phyloP scores from a whole-genome alignment of 2,113 vertebrate species.

The Onychostruthus taczanowskii region DNA sequence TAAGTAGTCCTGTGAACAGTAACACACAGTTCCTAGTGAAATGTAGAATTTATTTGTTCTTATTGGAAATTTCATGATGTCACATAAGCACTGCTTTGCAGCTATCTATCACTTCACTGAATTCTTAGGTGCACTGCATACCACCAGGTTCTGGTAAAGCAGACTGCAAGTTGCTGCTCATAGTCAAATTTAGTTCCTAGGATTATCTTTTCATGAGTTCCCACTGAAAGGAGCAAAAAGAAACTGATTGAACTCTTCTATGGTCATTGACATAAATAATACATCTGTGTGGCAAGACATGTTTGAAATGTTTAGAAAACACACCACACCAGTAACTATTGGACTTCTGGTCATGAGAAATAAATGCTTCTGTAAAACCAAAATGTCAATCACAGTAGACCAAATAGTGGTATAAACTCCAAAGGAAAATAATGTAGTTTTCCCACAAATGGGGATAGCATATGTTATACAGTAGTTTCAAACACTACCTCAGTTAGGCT shows the following conservation, averaged over 20 bases:
- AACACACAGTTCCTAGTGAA: slow-evolving; percentile 15
- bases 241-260: background rate
- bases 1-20: slow-evolving; percentile 62
- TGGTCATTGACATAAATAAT: slow-evolving; percentile 18
- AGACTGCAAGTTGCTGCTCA: slow-evolving; percentile 50
- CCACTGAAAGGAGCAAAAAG: slow-evolving; percentile 29
- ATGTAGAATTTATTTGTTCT: background rate
- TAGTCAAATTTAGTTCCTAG: slow-evolving; percentile 12
- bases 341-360: slow-evolving; percentile 40
- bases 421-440: slow-evolving; percentile 72
- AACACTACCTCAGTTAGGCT: slow-evolving; percentile 80
- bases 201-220: slow-evolving; percentile 18
- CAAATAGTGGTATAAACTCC: slow-evolving; percentile 76
- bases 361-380: slow-evolving; percentile 70
- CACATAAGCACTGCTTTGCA: slow-evolving; percentile 48
- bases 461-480: slow-evolving; percentile 71
- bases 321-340: slow-evolving; percentile 37
- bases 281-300: background rate
- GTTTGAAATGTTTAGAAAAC: slow-evolving; percentile 49
- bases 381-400: slow-evolving; percentile 71
- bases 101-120: slow-evolving; percentile 61
- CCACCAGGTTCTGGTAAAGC: slow-evolving; percentile 32
- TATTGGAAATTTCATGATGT: slow-evolving; percentile 55
- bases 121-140: slow-evolving; percentile 52
- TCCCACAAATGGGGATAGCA: slow-evolving; percentile 62